These are phyloP conservation scores for Clinocottus analis DNA, from an alignment of 2,113 vertebrate species.

Conservation along the genomic window DNA sequence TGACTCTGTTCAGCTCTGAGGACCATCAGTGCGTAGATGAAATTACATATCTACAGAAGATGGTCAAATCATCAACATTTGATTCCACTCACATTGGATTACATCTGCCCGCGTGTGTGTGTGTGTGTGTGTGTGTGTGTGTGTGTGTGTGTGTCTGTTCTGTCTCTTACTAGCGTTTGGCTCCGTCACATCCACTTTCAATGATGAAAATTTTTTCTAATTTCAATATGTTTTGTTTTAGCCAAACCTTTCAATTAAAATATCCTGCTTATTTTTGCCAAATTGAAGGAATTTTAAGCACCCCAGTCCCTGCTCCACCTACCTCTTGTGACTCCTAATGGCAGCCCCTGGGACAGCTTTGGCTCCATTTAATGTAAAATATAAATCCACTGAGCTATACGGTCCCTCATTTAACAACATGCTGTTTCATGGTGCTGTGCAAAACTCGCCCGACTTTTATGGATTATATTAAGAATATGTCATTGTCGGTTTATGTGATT, in stretches of 20 bases:
- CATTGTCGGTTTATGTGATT: constrained; percentile 39
- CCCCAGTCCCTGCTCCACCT: constrained; percentile 9
- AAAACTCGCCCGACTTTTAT: constrained; percentile 43
- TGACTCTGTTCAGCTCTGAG: constrained; percentile 37
- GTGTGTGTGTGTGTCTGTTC: constrained; percentile 18
- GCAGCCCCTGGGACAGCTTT: constrained; percentile 65
- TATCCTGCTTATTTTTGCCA: constrained; percentile 40
- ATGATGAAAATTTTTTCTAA: not conserved
- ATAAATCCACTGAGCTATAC: constrained; percentile 66
- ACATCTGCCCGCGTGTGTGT: constrained; percentile 19
- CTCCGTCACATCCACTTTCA: constrained; percentile 2
- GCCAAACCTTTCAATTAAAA: constrained; percentile 17
- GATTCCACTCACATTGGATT: constrained; percentile 60
- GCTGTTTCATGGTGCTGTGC: constrained; percentile 52
- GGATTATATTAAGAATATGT: constrained; percentile 46
- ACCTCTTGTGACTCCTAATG: constrained; percentile 63
- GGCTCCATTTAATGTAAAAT: constrained; percentile 56
- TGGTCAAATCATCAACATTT: constrained; percentile 61
- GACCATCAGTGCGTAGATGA: constrained; percentile 58
- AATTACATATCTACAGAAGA: constrained; percentile 67
- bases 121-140: constrained; percentile 17
- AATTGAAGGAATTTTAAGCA: constrained; percentile 48
- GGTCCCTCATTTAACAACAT: constrained; percentile 57
- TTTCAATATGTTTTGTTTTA: constrained; percentile 4
- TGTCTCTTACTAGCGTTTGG: not conserved